Evolutionary conservation across 2,888 invertebrate species (phyloP).

Genomic region (Sesia apiformis): DNA sequence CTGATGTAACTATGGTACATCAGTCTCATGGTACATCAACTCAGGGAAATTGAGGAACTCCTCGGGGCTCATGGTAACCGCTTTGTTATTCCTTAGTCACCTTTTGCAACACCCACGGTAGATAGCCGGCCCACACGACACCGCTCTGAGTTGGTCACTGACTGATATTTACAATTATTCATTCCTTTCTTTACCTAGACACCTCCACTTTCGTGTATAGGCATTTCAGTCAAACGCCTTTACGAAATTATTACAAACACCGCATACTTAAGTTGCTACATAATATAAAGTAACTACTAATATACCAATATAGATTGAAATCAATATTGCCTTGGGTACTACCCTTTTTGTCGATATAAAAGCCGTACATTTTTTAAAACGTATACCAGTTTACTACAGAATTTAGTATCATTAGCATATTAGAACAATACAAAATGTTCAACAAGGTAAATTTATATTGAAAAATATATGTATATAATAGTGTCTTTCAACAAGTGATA

Average conservation of each 20-base stretch:
- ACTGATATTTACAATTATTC: too few relatives aligned
- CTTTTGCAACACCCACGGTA: too few relatives aligned
- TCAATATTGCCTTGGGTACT: constrained; percentile 55
- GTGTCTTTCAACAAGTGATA: too few relatives aligned
- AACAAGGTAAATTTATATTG: constrained; percentile 37
- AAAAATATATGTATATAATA: too few relatives aligned
- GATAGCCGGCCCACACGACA: too few relatives aligned
- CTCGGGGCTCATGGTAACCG: too few relatives aligned
- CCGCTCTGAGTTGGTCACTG: too few relatives aligned
- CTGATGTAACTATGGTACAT: too few relatives aligned
- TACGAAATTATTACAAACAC: constrained; percentile 13
- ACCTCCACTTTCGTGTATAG: background rate
- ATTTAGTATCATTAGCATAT: constrained; percentile 30
- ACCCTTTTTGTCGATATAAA: constrained; percentile 57
- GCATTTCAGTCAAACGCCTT: constrained; percentile 12
- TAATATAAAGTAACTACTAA: background rate
- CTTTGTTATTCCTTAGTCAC: too few relatives aligned
- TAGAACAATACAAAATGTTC: constrained; percentile 36
- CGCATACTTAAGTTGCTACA: constrained; percentile 6
- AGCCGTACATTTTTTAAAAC: constrained; percentile 36
- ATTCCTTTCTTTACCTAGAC: background rate
- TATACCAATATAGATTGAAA: constrained; percentile 43
- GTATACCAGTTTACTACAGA: constrained; percentile 46
- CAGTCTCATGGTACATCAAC: too few relatives aligned
- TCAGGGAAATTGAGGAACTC: too few relatives aligned